A percentile compares a stretch with the other conserved stretches of the same genome.
Evolutionary conservation across 2,113 vertebrate species (phyloP).

Genomic region (Theropithecus gelada): DNA sequence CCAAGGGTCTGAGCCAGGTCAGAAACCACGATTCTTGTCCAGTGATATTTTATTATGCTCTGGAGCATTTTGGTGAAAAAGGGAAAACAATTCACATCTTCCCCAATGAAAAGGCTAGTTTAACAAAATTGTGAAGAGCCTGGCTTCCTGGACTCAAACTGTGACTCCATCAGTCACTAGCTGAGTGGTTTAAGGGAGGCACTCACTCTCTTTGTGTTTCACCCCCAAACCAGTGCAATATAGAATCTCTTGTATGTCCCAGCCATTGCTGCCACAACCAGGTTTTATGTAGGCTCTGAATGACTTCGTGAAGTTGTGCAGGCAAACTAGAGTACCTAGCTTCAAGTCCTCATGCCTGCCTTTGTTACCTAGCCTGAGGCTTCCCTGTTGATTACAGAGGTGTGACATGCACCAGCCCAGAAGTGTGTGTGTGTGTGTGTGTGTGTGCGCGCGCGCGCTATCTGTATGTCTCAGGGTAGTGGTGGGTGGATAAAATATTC

Average conservation of each 20-base stretch:
- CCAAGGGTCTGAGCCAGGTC: not conserved
- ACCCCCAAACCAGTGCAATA: not conserved
- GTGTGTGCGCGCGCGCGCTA: not conserved
- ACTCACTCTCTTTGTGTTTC: not conserved
- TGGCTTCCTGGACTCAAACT: not conserved
- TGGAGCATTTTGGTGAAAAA: constrained; percentile 12
- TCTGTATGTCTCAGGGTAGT: not conserved
- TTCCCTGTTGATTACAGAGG: not conserved
- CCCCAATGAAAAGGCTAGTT: not conserved
- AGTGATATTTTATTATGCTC: not conserved
- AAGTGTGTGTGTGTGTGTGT: not conserved
- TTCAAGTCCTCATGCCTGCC: not conserved
- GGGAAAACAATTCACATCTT: not conserved
- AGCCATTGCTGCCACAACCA: not conserved
- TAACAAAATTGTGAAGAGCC: not conserved
- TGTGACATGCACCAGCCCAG: not conserved
- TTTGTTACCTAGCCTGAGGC: not conserved
- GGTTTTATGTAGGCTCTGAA: not conserved
- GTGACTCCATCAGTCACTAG: not conserved
- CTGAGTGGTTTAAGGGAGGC: not conserved
- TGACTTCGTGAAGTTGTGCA: not conserved
- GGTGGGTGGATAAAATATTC: not conserved
- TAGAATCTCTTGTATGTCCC: not conserved
- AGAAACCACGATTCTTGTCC: not conserved
- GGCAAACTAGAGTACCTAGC: not conserved